phyloP scores from a whole-genome alignment of 2,888 invertebrate genomes.

The Minunthozetes semirufus region DNA sequence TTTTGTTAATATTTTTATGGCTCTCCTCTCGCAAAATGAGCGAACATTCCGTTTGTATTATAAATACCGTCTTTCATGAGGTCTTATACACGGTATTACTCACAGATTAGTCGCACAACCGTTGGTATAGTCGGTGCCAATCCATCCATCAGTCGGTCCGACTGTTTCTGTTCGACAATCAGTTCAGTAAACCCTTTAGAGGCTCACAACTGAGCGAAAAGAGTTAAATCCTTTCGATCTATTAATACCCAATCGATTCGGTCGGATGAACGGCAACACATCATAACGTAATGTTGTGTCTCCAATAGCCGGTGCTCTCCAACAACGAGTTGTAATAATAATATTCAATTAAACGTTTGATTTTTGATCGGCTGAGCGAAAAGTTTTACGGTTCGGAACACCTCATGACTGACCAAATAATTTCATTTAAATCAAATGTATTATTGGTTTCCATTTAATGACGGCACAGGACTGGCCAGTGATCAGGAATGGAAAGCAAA shows the following conservation, averaged over 20 bases:
- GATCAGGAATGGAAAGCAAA: not conserved
- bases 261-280: not conserved
- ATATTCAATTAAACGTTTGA: too few relatives aligned
- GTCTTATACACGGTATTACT: conserved; percentile 20
- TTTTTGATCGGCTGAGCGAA: not conserved
- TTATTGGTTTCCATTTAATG: not conserved
- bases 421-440: too few relatives aligned
- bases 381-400: not conserved
- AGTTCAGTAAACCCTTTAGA: not conserved
- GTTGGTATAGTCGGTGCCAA: not conserved
- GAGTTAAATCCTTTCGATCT: not conserved
- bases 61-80: conserved; percentile 23
- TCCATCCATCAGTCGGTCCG: not conserved
- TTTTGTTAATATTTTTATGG: not conserved
- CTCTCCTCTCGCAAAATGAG: not conserved
- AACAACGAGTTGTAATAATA: too few relatives aligned
- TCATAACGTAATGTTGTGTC: not conserved
- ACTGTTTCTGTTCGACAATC: not conserved
- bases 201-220: not conserved
- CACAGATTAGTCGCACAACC: not conserved
- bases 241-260: conserved; percentile 27
- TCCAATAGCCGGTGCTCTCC: not conserved
- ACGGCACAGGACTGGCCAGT: not conserved
- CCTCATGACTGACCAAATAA: too few relatives aligned
- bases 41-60: not conserved